A percentile compares a stretch with the other conserved stretches of the same genome.
phyloP scores from a whole-genome alignment of 2,888 invertebrate genomes.

The Noctua janthe region DNA sequence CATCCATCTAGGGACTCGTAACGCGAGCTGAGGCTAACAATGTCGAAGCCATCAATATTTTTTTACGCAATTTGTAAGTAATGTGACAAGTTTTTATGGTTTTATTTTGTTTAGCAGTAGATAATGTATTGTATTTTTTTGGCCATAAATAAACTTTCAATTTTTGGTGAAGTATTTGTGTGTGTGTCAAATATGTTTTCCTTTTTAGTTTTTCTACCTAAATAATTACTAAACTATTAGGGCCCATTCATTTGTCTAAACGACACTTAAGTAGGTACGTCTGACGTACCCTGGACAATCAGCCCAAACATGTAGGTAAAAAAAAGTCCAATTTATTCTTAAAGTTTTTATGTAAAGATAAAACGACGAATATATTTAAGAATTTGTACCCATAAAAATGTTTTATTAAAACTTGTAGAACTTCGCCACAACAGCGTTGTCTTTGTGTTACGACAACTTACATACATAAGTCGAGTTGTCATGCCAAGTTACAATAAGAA shows the following conservation, averaged over 20 bases:
- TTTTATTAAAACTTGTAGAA: constrained; percentile 51
- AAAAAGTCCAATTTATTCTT: constrained; percentile 23
- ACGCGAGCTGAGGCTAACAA: constrained; percentile 47
- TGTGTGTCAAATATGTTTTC: background rate
- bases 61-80: constrained; percentile 48
- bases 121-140: constrained; percentile 10
- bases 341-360: constrained; percentile 25
- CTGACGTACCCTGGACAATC: background rate
- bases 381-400: constrained; percentile 39
- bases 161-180: background rate
- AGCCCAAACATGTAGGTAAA: background rate
- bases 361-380: constrained; percentile 30
- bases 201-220: background rate
- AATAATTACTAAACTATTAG: constrained; percentile 6
- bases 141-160: background rate
- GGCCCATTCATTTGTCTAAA: background rate
- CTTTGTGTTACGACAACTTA: constrained; percentile 32
- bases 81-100: constrained; percentile 32
- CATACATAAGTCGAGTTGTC: constrained; percentile 43
- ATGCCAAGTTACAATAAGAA: constrained; percentile 40
- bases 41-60: constrained; percentile 42
- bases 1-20: constrained; percentile 61
- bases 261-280: background rate
- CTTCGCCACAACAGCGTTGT: constrained; percentile 39
- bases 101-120: constrained; percentile 15